Percentiles rank a stretch among this genome's conserved stretches.
phyloP scores from a whole-genome alignment of 2,113 vertebrate genomes.

The Microtus pennsylvanicus region DNA sequence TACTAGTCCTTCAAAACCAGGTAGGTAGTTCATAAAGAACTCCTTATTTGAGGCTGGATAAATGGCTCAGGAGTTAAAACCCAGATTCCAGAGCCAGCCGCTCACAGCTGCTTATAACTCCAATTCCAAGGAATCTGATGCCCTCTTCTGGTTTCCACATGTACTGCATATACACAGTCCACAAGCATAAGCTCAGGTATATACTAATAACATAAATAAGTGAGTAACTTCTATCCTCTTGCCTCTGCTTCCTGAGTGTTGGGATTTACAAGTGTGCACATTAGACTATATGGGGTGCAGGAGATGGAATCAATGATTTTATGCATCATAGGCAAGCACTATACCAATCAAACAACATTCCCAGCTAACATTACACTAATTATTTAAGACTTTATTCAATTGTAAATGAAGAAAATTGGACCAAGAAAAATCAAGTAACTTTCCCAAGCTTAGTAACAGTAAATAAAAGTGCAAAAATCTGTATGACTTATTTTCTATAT shows the following conservation, averaged over 20 bases:
- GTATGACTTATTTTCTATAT: neutral
- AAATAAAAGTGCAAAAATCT: neutral
- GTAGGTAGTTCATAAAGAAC: neutral
- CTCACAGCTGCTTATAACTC: neutral
- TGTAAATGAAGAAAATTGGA: constrained; percentile 26
- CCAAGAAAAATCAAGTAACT: neutral
- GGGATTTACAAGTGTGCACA: neutral
- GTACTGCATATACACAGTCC: neutral
- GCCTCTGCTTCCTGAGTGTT: neutral
- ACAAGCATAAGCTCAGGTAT: neutral
- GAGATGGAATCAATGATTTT: neutral
- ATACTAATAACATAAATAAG: neutral
- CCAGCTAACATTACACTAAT: neutral
- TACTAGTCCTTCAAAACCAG: neutral
- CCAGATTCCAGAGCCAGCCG: neutral
- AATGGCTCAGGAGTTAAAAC: neutral
- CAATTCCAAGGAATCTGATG: neutral
- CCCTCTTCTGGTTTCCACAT: neutral
- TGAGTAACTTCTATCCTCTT: neutral
- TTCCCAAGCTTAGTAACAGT: neutral
- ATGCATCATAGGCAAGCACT: neutral
- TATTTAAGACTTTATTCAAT: neutral
- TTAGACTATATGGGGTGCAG: neutral
- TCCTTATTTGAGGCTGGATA: neutral
- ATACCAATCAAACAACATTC: neutral